Evolutionary conservation across 2,113 vertebrate genomes (phyloP).

Genomic region (Argyrosomus japonicus): DNA sequence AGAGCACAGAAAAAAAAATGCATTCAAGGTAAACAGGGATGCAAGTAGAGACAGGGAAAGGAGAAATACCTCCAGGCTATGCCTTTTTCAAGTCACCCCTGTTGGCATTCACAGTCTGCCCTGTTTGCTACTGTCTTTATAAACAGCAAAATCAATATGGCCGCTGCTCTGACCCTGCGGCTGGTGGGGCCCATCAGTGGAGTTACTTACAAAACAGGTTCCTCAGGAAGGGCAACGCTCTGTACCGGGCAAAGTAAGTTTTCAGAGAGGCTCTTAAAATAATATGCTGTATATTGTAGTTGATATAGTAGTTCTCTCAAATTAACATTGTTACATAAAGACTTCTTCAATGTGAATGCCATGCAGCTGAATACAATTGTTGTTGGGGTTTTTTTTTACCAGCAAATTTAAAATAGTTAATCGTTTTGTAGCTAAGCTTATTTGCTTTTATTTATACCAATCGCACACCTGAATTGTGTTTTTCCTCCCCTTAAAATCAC

Average conservation of each 20-base stretch:
- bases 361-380: not conserved
- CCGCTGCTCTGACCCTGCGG: conserved; percentile 47
- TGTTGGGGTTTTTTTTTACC: not conserved
- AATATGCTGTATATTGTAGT: not conserved
- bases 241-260: conserved; percentile 16
- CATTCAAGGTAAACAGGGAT: conserved; percentile 34
- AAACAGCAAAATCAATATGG: conserved; percentile 73
- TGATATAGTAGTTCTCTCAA: not conserved
- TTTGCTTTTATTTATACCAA: too few species aligned
- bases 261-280: not conserved
- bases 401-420: not conserved
- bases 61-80: conserved; percentile 32
- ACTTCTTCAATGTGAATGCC: not conserved
- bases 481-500: not conserved
- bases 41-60: conserved; percentile 15
- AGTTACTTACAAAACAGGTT: conserved; percentile 51
- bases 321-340: not conserved
- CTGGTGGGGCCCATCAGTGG: conserved; percentile 40
- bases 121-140: conserved; percentile 66
- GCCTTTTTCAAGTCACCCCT: conserved; percentile 45
- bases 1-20: not conserved
- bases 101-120: conserved; percentile 50
- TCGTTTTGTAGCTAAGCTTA: not conserved
- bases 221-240: conserved; percentile 30
- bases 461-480: too few species aligned